Percentiles rank a stretch among this genome's conserved stretches.
Conservation (phyloP, 2,113 vertebrate genomes). For the Festucalex cinctus region DNA sequence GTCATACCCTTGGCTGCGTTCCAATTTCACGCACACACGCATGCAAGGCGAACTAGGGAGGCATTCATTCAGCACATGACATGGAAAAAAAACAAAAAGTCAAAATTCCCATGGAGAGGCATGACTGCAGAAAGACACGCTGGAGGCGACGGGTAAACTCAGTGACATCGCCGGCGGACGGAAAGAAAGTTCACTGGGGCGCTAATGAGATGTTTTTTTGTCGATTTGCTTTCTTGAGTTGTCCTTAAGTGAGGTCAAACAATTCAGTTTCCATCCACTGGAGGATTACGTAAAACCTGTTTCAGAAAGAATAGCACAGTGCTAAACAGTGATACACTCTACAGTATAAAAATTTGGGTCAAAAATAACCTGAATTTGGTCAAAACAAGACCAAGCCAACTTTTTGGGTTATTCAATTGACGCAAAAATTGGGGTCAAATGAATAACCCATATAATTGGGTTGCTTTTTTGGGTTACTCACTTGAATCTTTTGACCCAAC, state of each 20-base stretch:
- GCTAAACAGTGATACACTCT: too few species aligned
- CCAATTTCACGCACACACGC: constrained; percentile 7
- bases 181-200: constrained; percentile 13
- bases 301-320: background rate
- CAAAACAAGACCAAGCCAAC: too few species aligned
- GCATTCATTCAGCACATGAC: constrained; percentile 30
- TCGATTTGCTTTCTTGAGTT: constrained; percentile 22
- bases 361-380: too few species aligned
- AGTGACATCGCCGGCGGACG: constrained; percentile 26
- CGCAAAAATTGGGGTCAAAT: too few species aligned
- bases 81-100: constrained; percentile 16
- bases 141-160: constrained; percentile 40
- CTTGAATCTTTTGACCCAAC: too few species aligned
- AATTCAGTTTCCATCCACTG: constrained; percentile 12
- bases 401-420: too few species aligned
- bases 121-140: constrained; percentile 23
- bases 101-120: constrained; percentile 39
- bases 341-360: too few species aligned
- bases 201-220: constrained; percentile 41
- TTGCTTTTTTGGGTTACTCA: too few species aligned
- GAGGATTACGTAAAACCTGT: constrained; percentile 37
- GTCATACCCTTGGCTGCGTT: constrained; percentile 44
- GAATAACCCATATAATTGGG: too few species aligned
- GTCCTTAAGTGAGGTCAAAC: constrained; percentile 10
- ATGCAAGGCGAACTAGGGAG: constrained; percentile 2